A percentile compares a stretch with the other conserved stretches of the same genome.
Conservation (phyloP, 2,888 invertebrate genomes). For the Cosmia pyralina region DNA sequence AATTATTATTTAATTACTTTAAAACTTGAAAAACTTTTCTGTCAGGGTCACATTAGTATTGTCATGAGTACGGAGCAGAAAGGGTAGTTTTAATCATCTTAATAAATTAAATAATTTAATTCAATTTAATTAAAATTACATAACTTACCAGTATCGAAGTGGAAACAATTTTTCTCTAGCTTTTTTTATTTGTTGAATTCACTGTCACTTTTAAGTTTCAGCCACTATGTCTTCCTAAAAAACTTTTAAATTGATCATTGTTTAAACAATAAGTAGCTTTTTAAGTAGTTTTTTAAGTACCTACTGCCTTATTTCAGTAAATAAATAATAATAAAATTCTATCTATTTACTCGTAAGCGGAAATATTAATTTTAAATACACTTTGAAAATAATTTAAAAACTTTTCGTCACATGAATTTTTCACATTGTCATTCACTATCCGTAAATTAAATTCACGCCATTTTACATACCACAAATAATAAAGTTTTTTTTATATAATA, state of each 20-base stretch:
- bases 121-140: background rate
- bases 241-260: slow-evolving; percentile 14
- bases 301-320: background rate
- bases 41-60: background rate
- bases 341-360: background rate
- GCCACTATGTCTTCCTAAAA: background rate
- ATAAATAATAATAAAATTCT: background rate
- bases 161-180: background rate
- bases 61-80: background rate
- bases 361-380: slow-evolving; percentile 40
- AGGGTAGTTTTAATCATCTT: rapidly evolving
- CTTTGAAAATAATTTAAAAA: slow-evolving; percentile 45
- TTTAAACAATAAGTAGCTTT: too few relatives aligned
- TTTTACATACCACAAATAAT: slow-evolving; percentile 27
- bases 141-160: slow-evolving; percentile 34
- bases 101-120: background rate
- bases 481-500: slow-evolving; percentile 23
- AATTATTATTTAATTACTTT: background rate
- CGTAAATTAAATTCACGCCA: slow-evolving; percentile 32
- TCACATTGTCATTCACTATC: slow-evolving; percentile 37
- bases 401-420: slow-evolving; percentile 49
- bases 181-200: background rate
- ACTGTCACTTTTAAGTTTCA: slow-evolving; percentile 35
- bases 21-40: background rate
- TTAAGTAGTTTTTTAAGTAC: too few relatives aligned